Evolutionary conservation across 2,888 invertebrate genomes (phyloP).

Genomic region (Sphinx pinastri): DNA sequence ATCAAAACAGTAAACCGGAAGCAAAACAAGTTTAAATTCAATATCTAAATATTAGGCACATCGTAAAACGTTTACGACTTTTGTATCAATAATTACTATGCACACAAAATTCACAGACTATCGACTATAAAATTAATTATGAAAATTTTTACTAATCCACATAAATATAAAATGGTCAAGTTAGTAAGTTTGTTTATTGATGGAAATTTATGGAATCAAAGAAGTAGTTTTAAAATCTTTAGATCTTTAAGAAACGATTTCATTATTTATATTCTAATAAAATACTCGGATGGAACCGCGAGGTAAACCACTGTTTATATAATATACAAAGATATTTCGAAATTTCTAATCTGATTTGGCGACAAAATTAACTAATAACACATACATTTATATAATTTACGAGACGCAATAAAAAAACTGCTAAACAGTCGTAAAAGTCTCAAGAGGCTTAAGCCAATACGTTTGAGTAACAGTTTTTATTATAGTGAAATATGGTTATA

Average conservation of each 20-base stretch:
- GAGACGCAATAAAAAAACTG: constrained; percentile 14
- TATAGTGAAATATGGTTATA: constrained; percentile 16
- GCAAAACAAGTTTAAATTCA: not conserved
- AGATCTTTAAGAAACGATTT: too few relatives aligned
- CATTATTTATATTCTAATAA: too few relatives aligned
- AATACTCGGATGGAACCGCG: too few relatives aligned
- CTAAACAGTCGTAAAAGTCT: constrained; percentile 13
- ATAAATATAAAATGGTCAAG: not conserved
- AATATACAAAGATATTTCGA: constrained; percentile 1
- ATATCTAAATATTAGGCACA: not conserved
- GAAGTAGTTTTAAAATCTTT: too few relatives aligned
- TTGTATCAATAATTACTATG: not conserved
- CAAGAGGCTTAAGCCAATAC: constrained; percentile 6
- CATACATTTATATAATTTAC: constrained; percentile 19
- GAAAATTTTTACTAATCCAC: not conserved
- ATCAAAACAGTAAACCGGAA: constrained; percentile 1
- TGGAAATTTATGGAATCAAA: too few relatives aligned
- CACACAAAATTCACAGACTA: not conserved
- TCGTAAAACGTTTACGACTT: not conserved
- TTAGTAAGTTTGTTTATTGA: too few relatives aligned
- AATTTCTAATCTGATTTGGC: constrained; percentile 18
- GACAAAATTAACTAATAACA: constrained; percentile 21
- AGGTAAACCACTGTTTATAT: not conserved
- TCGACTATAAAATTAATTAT: constrained; percentile 6
- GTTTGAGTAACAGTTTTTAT: constrained; percentile 9